Conservation (phyloP, 2,113 vertebrate species). For the Agapornis roseicollis region DNA sequence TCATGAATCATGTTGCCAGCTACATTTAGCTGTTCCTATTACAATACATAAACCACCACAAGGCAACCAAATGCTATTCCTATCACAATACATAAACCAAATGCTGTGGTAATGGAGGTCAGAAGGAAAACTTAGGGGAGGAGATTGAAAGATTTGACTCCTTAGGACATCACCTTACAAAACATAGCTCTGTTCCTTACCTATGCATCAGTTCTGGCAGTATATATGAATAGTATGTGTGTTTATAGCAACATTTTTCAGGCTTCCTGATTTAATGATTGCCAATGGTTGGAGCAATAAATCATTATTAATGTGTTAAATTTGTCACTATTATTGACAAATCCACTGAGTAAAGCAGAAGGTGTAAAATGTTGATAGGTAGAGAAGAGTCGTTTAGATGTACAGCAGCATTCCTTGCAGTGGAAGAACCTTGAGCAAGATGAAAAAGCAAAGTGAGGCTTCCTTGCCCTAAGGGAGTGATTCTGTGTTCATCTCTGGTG, state of each 20-base stretch:
- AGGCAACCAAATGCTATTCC: neutral
- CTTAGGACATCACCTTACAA: neutral
- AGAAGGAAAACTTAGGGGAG: neutral
- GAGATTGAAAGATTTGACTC: neutral
- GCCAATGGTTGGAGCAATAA: neutral
- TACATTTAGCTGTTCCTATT: conserved; percentile 7
- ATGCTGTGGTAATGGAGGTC: neutral
- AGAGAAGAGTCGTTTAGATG: neutral
- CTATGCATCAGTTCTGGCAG: neutral
- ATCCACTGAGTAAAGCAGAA: neutral
- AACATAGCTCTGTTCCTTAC: neutral
- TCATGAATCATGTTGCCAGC: conserved; percentile 2
- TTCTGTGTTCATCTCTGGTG: neutral
- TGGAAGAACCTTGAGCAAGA: neutral
- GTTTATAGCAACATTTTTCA: neutral
- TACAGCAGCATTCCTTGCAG: neutral
- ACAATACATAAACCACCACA: neutral
- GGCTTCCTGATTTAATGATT: neutral
- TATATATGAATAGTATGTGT: neutral
- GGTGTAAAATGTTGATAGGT: accelerated
- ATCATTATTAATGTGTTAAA: neutral
- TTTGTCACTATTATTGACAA: neutral
- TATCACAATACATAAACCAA: neutral
- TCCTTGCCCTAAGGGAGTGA: neutral
- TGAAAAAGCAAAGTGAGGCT: neutral